These are phyloP conservation scores for Acridotheres tristis DNA, from an alignment of 2,797 vertebrate genomes.

Conservation along the genomic window DNA sequence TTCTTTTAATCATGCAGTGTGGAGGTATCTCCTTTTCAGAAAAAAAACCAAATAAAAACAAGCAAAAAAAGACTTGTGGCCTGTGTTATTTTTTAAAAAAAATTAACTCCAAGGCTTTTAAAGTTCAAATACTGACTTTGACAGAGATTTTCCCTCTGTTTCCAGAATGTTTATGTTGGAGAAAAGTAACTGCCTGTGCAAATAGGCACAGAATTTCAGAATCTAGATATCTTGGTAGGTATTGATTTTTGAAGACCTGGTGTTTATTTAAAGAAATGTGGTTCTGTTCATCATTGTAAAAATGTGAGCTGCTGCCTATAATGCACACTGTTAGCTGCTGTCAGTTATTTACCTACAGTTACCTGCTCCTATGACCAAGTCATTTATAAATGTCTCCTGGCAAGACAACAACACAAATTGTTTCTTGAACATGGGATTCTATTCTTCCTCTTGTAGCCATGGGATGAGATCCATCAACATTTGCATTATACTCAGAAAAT, in stretches of 20 bases:
- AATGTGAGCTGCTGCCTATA: background rate
- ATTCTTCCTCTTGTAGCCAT: background rate
- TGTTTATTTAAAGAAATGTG: background rate
- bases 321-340: background rate
- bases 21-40: background rate
- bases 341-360: background rate
- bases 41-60: background rate
- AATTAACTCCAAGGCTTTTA: background rate
- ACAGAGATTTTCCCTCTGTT: background rate
- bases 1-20: background rate
- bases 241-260: background rate
- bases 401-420: background rate
- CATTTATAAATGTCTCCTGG: background rate
- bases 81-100: fast-evolving
- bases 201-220: background rate
- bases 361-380: background rate
- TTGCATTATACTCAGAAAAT: background rate
- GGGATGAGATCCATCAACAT: background rate
- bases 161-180: background rate
- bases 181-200: background rate
- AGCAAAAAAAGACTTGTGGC: background rate
- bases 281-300: background rate
- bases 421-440: background rate
- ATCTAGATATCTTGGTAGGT: background rate
- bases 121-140: background rate